These are phyloP conservation scores for Geophilus truncorum DNA, from an alignment of 2,888 invertebrate genomes.

Conservation along the genomic window DNA sequence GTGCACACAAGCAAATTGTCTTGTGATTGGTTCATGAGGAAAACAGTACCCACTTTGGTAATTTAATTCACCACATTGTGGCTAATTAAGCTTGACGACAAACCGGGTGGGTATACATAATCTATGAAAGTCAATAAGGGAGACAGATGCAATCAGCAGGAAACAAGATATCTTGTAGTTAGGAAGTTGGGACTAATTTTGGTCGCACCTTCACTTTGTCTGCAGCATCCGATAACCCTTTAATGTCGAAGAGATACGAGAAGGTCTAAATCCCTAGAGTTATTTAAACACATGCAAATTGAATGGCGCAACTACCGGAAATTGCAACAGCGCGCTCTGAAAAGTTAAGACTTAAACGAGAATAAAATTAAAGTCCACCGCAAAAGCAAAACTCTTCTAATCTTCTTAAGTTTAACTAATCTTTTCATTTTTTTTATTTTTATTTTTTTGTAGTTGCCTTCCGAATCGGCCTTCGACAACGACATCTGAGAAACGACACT, in stretches of 20 bases:
- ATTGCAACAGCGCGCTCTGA: background rate
- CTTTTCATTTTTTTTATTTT: background rate
- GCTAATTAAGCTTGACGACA: constrained; percentile 20
- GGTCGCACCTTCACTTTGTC: constrained; percentile 7
- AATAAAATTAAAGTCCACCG: background rate
- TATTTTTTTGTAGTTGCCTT: background rate
- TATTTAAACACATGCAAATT: constrained; percentile 25
- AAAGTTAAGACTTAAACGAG: background rate
- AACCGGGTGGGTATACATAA: constrained; percentile 24
- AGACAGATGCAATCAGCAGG: constrained; percentile 24
- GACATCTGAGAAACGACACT: background rate
- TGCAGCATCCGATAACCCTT: constrained; percentile 25
- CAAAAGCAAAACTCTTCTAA: background rate
- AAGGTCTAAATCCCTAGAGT: constrained; percentile 10
- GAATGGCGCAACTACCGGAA: background rate
- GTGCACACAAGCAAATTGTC: constrained; percentile 18
- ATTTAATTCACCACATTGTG: constrained; percentile 25
- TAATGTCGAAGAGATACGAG: constrained; percentile 13
- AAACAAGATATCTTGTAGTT: constrained; percentile 19
- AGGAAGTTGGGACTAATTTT: constrained; percentile 10
- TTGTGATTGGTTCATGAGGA: constrained; percentile 27
- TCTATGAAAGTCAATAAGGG: constrained; percentile 25
- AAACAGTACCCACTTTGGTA: constrained; percentile 27
- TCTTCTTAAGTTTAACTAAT: background rate
- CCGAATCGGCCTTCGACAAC: background rate